Conservation (phyloP, 2,888 invertebrate genomes). For the Calameuta idolon region DNA sequence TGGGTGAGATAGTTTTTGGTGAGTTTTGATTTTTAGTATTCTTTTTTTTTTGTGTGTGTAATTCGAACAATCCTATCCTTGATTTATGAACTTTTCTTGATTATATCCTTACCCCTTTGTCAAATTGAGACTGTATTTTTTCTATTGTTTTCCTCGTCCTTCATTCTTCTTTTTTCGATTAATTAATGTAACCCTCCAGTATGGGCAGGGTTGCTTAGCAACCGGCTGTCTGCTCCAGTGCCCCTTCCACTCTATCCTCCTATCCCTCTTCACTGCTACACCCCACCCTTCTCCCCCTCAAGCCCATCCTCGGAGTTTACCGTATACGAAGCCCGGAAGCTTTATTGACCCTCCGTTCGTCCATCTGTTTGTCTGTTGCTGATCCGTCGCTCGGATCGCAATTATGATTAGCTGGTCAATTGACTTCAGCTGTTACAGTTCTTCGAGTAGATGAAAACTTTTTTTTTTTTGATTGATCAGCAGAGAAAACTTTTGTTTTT, state of each 20-base stretch:
- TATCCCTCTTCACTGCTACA: neutral
- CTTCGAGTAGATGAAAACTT: neutral
- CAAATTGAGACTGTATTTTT: neutral
- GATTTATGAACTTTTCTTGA: neutral
- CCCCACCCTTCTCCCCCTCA: neutral
- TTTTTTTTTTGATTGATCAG: neutral
- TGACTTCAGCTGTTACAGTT: neutral
- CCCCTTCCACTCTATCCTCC: conserved; percentile 2
- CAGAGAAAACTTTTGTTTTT: neutral
- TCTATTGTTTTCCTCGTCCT: conserved; percentile 1
- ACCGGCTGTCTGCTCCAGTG: conserved; percentile 14
- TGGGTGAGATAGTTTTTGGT: neutral
- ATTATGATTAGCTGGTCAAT: conserved; percentile 9
- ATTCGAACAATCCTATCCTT: neutral
- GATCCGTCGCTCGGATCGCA: conserved; percentile 9
- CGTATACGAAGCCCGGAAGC: conserved; percentile 17
- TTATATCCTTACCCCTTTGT: neutral
- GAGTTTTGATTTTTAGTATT: too few species aligned
- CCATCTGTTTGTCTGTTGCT: conserved; percentile 2
- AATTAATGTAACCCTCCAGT: conserved; percentile 25
- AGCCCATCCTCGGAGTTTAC: conserved; percentile 4
- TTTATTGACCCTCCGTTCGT: conserved; percentile 21
- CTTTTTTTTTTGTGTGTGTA: neutral
- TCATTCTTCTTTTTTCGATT: conserved; percentile 18
- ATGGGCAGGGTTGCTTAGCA: conserved; percentile 23